A percentile compares a stretch with the other conserved stretches of the same genome.
Conservation (phyloP, 2,888 invertebrate genomes). For the Andricus quercusramuli region DNA sequence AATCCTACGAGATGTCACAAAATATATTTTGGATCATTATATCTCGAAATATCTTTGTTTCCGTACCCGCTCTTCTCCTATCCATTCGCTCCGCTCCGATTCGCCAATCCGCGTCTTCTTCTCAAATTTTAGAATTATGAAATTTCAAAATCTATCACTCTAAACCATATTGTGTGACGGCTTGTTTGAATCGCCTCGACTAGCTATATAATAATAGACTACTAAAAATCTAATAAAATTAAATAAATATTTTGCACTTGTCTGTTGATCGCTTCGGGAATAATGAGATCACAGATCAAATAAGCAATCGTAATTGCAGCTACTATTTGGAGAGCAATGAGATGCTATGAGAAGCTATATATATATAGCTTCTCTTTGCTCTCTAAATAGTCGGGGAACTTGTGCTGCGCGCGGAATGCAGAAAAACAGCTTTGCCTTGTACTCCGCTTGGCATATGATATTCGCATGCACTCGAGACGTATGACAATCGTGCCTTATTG, state of each 20-base stretch:
- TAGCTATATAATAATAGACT: background rate
- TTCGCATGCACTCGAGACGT: constrained; percentile 17
- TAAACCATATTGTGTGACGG: background rate
- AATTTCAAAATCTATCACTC: background rate
- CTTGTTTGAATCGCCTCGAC: background rate
- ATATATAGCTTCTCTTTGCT: background rate
- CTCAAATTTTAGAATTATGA: background rate
- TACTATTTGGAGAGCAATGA: no score
- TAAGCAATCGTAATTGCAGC: background rate
- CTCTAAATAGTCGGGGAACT: constrained; percentile 1
- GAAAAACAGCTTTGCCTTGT: constrained; percentile 38
- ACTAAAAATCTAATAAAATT: background rate
- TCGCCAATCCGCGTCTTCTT: background rate
- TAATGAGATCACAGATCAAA: background rate
- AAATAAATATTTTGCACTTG: background rate
- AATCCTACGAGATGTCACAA: background rate
- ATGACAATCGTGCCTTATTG: constrained; percentile 30
- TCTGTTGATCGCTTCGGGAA: background rate
- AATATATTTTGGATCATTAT: background rate
- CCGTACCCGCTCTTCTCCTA: background rate
- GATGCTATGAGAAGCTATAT: no score
- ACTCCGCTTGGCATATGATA: constrained; percentile 19
- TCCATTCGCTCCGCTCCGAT: background rate
- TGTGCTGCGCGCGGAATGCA: constrained; percentile 27
- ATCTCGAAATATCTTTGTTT: background rate